Percentiles rank a stretch among this genome's conserved stretches.
Conservation (phyloP, 1,140 invertebrate species). For the Papilio dardanus region DNA sequence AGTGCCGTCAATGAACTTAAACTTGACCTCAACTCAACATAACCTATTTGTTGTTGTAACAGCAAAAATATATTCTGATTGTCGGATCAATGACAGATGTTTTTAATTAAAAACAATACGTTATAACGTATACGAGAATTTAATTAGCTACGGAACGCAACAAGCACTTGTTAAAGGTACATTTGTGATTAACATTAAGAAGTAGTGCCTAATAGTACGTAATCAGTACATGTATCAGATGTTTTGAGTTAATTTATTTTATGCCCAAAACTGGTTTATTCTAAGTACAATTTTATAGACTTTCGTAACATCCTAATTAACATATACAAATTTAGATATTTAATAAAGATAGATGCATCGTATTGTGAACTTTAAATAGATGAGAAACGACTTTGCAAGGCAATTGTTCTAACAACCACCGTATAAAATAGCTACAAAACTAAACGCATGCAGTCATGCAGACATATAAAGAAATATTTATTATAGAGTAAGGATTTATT, state of each 20-base stretch:
- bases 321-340: no score
- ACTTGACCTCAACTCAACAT: slow-evolving; percentile 31
- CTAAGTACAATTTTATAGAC: no score
- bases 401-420: neutral
- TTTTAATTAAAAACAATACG: no score
- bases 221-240: neutral
- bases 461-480: slow-evolving; percentile 16
- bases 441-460: neutral
- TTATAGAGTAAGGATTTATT: slow-evolving; percentile 19
- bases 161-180: neutral
- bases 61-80: no score
- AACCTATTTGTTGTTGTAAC: slow-evolving; percentile 29
- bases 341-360: no score
- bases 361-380: no score
- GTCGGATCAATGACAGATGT: no score
- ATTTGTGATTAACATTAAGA: neutral
- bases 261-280: no score
- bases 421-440: neutral
- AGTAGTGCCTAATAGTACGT: neutral
- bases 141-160: no score
- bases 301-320: neutral
- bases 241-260: neutral
- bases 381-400: neutral
- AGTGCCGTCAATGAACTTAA: slow-evolving; percentile 35
- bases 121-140: no score